phyloP scores from a whole-genome alignment of 2,888 invertebrate genomes.

The Schizaphis graminum region DNA sequence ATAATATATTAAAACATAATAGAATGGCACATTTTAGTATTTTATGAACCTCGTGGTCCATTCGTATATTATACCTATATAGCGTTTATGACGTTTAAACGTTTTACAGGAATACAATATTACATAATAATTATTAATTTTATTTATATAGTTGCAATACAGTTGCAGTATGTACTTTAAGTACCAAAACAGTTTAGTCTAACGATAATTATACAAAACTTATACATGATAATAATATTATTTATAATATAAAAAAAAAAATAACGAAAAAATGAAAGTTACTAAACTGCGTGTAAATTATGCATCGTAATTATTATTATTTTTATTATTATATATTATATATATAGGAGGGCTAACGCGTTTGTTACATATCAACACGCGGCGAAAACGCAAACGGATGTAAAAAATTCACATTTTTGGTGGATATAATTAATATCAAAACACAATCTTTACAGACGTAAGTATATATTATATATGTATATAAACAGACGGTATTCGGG shows the following conservation, averaged over 20 bases:
- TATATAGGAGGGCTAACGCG: not conserved
- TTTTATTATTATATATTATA: not conserved
- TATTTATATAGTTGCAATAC: not conserved
- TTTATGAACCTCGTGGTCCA: not conserved
- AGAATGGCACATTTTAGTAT: slow-evolving; percentile 42
- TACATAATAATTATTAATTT: not conserved
- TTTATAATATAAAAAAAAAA: not conserved
- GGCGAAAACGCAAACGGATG: not conserved
- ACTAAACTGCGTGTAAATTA: not conserved
- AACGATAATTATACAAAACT: not conserved
- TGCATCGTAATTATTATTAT: not conserved
- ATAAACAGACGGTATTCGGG: not conserved
- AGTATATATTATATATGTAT: slow-evolving; percentile 21
- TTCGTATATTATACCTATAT: not conserved
- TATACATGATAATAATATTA: not conserved
- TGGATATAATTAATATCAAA: not conserved
- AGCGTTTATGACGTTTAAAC: not conserved
- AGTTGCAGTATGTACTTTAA: not conserved
- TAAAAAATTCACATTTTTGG: not conserved
- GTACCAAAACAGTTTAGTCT: not conserved
- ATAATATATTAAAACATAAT: not conserved
- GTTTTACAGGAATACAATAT: not conserved
- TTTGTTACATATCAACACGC: not conserved
- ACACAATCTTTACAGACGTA: not conserved
- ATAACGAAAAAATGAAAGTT: not conserved